Conservation (phyloP, 1,140 invertebrate genomes). For the Polyergus mexicanus region DNA sequence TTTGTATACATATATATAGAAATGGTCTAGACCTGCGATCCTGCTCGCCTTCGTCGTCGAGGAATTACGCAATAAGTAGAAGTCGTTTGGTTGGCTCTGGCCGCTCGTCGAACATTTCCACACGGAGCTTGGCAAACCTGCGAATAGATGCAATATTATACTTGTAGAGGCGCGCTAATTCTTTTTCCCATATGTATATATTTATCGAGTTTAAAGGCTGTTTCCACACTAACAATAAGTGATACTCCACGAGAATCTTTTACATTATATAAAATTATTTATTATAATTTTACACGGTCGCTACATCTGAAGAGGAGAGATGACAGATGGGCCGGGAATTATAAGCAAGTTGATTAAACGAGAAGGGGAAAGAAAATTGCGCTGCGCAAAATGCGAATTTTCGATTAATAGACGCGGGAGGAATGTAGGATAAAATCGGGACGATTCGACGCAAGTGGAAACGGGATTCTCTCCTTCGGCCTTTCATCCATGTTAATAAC, state of each 20-base stretch:
- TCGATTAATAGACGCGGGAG: background rate
- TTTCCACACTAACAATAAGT: background rate
- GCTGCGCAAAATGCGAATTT: background rate
- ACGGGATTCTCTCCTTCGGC: constrained; percentile 34
- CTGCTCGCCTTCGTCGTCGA: constrained; percentile 84
- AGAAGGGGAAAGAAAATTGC: constrained; percentile 1
- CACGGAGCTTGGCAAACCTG: constrained; percentile 68
- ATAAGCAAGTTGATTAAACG: background rate
- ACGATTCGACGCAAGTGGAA: constrained; percentile 51
- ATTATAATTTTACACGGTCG: background rate
- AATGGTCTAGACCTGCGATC: constrained; percentile 84
- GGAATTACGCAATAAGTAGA: constrained; percentile 85
- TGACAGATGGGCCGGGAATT: background rate
- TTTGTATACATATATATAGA: constrained; percentile 65
- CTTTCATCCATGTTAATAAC: constrained; percentile 68
- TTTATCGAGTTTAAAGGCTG: background rate
- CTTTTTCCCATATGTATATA: background rate
- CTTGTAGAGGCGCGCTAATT: constrained; percentile 26
- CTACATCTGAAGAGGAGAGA: background rate
- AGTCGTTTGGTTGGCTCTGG: constrained; percentile 82
- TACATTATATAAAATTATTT: background rate
- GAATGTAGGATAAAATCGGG: constrained; percentile 51
- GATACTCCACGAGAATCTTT: background rate
- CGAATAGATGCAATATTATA: constrained; percentile 71
- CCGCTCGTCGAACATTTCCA: constrained; percentile 76